Base-by-base conservation (phyloP, 2,888 invertebrate species). In the Heliconius ismenius region DNA sequence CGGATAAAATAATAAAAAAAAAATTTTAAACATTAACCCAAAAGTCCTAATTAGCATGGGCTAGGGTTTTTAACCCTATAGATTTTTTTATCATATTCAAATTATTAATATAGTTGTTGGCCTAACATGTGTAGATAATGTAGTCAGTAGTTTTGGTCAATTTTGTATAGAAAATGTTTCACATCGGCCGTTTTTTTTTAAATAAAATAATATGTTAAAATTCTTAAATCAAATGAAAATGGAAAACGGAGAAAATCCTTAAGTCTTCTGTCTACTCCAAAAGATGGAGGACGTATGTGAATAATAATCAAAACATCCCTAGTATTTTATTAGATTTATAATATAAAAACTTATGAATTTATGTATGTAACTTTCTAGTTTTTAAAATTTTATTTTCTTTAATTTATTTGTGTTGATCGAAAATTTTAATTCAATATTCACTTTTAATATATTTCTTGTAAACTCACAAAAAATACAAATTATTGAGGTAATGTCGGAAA, bases 111-210 rank as follows among this genome's bases (percentile, higher is more conserved):
- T 54, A 58, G 15, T 15, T 58, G n/a, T 58, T 70, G 70, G 70
- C 70, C 70, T 70, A 70, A 58, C 58, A 28, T 32, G 58, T 70
- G 70, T 70, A 32, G 54, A n/a, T 54, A 24, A 70, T 13, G 58
- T 70, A 58, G 58, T 36, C 10, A 9, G 58, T 70, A 36, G 32
- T 32, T 54, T 24, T 70, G 10, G 58, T 58, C 54, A 70, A 58
- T 70, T 70, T 67, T 67, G 67, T 43, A 67, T 67, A 67, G 67
- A 67, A 39, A 24, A 15, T 15, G 24, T 24, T 62, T 39, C 15
- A 39, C 9, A 11, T 67, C 3, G 39, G n/a, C 24, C 39, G 15
- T 67, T 15, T 67, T 39, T 67, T 65, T 39, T 67, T 67, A 39
- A n/a, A 39, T 36, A 36, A 7, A 7, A 39, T 36, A 10, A 36